Evolutionary conservation across 2,888 invertebrate species (phyloP), one percentile per base, ranked within the genome.

Genomic region (Nesidiocoris tenuis): DNA sequence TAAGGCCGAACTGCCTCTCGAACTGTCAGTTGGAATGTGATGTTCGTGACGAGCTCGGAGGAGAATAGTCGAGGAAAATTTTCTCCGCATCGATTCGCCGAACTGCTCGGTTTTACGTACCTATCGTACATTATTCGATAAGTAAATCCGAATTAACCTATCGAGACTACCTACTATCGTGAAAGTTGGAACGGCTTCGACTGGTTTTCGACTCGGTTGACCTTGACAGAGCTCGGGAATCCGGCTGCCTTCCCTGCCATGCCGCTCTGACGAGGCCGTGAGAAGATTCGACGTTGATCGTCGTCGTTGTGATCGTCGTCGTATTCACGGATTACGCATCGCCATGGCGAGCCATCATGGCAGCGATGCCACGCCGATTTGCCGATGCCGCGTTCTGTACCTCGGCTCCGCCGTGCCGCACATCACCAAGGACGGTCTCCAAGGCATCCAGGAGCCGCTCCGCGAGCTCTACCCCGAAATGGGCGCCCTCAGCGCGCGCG

Each of bases 361-460:
- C 9, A 64, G 74, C 23, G 91, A 92, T 83, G 93, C 95, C 82
- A 96, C 94, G 82, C 97, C 96, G 83, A 96, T 96, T 82, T 96
- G 98, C 86, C 91, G 96, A 82, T 98, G 97, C 86, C 91, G 96
- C 79, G 98, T 98, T 74, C 89, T 98, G 77, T 99, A 98, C 85
- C 88, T 99, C 82, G 98, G 98, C 81, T 95, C 95, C 81, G 92
- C 96, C 22, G 97, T 98, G 81, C 96, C 98, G 25, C 95, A 97
- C 82, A 94, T 96, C 83, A 96, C 96, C 83, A 98, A 98, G 84
- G 98, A 99, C 83, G 98, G 98, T 68, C 87, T 99, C 66, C 94
- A 98, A 83, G 96, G 96, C 76, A 95, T 98, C 80, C 98, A 99
- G 86, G 97, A 98, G 84, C 98, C 98, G 1, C 85, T 99, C 81